Base-by-base conservation (phyloP, 1,140 invertebrate species). In the Procambarus virginalis region DNA sequence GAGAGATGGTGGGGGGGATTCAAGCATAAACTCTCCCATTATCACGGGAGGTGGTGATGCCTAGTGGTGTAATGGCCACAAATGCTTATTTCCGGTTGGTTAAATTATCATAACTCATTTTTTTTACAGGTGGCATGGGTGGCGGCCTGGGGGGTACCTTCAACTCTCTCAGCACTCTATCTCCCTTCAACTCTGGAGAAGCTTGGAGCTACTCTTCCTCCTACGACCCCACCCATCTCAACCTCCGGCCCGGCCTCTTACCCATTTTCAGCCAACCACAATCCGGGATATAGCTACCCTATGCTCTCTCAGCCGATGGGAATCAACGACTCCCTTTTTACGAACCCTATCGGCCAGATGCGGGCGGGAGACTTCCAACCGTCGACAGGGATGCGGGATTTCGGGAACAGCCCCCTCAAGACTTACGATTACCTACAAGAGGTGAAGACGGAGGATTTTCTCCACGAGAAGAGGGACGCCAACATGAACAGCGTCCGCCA, bases 371-470 rank as follows among this genome's bases (percentile, higher is more conserved):
- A 92, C 14, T 91, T 92, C 84, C 91, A 92, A 75, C 34, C 84
- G 22, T 79, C 89, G 46, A 73, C 84, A n/a, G 80, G 78, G 75
- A 85, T 84, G 85, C 45, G 84, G 78, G 89, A 91, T 64, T 92
- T 79, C 58, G 84, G 89, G 68, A 86, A 76, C 58, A 51, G 58
- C 6, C 84, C 79, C 10, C 84, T 91, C 77, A 91, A 91, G 84
- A 73, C 84, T n/a, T 90, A 92, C 84, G 89, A 91, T 14, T 92
- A 92, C 60, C 85, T 92, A 46, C 91, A 90, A 85, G 91, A 92
- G 20, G 87, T 92, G 45, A 91, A 91, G 84, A 87, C 84, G 78
- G 90, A 91, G 84, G 90, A 91, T 83, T 91, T 91, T 87, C 84
- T 91, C 51, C 79, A 55, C 51, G 91, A 92, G 82, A 91, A 92